Conservation (phyloP, 30 jellyfish, hydroid and myxozoan species). For the Aurelia aurita region DNA sequence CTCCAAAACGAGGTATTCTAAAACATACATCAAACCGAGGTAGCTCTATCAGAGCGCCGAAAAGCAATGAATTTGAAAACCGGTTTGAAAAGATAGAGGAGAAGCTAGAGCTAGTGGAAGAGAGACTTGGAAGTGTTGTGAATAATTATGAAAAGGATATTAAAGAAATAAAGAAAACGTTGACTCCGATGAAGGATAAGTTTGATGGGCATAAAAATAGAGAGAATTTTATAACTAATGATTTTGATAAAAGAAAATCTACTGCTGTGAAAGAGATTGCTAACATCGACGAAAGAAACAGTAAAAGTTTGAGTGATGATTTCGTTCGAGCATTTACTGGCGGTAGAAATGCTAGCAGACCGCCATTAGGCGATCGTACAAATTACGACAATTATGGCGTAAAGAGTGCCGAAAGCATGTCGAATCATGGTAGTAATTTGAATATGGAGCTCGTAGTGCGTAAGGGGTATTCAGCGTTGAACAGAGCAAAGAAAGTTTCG, state of each 20-base stretch:
- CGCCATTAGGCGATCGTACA: no score
- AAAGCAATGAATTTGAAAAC: neutral
- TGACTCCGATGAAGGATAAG: constrained; percentile 4
- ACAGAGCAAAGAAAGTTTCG: constrained; percentile 55
- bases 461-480: constrained; percentile 53
- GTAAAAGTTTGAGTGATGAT: no score
- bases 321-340: no score
- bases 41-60: neutral
- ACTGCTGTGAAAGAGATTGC: neutral
- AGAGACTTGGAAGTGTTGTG: constrained; percentile 39
- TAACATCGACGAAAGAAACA: no score
- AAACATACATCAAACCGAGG: constrained; percentile 19
- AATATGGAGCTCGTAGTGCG: constrained; percentile 30
- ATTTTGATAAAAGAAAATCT: neutral
- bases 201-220: neutral
- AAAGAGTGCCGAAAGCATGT: neutral
- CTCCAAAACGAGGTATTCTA: constrained; percentile 76
- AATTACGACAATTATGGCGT: no score
- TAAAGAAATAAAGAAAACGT: constrained; percentile 13
- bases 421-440: neutral
- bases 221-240: neutral
- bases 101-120: constrained; percentile 29
- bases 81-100: constrained; percentile 28
- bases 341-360: no score
- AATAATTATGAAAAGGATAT: constrained; percentile 38